phyloP scores from a whole-genome alignment of 2,888 invertebrate genomes.

The Meandrusa payeni region DNA sequence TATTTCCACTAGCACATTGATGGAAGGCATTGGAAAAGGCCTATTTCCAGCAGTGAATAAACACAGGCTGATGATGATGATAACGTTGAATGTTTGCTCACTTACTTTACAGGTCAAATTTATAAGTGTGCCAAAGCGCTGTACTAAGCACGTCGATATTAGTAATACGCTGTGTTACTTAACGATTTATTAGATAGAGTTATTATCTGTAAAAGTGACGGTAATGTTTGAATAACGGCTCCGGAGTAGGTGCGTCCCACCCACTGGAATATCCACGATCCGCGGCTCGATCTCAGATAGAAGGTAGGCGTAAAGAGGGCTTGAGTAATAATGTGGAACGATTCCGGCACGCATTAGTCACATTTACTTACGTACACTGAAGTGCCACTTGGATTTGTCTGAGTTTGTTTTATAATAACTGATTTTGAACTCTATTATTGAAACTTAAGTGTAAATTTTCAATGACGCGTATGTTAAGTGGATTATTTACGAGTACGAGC shows the following conservation, averaged over 20 bases:
- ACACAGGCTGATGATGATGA: too few species aligned
- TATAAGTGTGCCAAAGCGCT: too few species aligned
- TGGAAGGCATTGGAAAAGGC: too few species aligned
- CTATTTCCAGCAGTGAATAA: too few species aligned
- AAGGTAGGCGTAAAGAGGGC: constrained; percentile 23
- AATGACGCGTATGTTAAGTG: too few species aligned
- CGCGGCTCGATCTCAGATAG: constrained; percentile 15
- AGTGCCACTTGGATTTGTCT: constrained; percentile 18
- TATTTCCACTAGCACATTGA: too few species aligned
- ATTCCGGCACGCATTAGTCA: constrained; percentile 23
- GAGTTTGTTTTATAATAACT: not conserved
- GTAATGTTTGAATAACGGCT: constrained; percentile 22
- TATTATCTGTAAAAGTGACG: constrained; percentile 13
- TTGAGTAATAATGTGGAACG: constrained; percentile 23
- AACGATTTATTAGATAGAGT: constrained; percentile 9
- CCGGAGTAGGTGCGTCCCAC: constrained; percentile 10
- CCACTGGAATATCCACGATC: constrained; percentile 14
- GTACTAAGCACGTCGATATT: too few species aligned
- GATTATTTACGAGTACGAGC: too few species aligned
- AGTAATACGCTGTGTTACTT: not conserved
- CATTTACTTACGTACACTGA: constrained; percentile 17
- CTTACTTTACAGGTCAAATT: too few species aligned
- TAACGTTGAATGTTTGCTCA: too few species aligned
- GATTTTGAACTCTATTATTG: too few species aligned
- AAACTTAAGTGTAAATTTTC: too few species aligned